These are phyloP conservation scores for Aleiodes sp. DNA, from an alignment of 1,140 invertebrate species.

Conservation along the genomic window DNA sequence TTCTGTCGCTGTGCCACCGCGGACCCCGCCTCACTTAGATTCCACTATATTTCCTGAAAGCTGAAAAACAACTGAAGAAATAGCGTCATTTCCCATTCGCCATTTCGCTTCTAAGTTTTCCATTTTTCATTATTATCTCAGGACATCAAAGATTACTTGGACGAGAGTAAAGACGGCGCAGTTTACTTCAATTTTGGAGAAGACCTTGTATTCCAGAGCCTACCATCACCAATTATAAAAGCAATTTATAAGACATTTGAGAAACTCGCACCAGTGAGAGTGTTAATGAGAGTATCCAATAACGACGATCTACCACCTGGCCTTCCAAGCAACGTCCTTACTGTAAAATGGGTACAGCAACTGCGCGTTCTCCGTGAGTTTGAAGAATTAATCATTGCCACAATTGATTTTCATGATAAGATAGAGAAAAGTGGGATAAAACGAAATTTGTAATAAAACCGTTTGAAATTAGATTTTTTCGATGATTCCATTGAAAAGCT, in stretches of 20 bases:
- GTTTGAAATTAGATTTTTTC: too few relatives aligned
- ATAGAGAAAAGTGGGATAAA: not conserved
- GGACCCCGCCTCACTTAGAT: too few relatives aligned
- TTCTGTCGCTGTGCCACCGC: too few relatives aligned
- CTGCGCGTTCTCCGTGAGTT: conserved; percentile 38
- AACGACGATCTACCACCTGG: conserved; percentile 32
- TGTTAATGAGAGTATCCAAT: conserved; percentile 43
- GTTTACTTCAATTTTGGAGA: conserved; percentile 59
- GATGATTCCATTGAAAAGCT: too few relatives aligned
- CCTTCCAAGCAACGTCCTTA: conserved; percentile 39
- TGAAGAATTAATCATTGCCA: too few relatives aligned
- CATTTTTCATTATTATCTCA: too few relatives aligned
- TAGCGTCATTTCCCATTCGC: too few relatives aligned
- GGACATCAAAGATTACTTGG: conserved; percentile 47
- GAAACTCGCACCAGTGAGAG: conserved; percentile 44
- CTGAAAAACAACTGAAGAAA: too few relatives aligned
- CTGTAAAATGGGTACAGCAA: conserved; percentile 39
- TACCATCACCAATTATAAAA: conserved; percentile 27
- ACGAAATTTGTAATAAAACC: too few relatives aligned
- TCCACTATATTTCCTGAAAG: too few relatives aligned
- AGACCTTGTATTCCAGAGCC: conserved; percentile 27
- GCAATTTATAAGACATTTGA: conserved; percentile 38
- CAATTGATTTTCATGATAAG: conserved; percentile 15
- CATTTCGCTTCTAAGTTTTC: too few relatives aligned
- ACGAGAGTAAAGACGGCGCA: conserved; percentile 47